Percentiles rank a stretch among this genome's conserved stretches.
Conservation (phyloP, 2,888 invertebrate genomes). For the Crossocerus cetratus region DNA sequence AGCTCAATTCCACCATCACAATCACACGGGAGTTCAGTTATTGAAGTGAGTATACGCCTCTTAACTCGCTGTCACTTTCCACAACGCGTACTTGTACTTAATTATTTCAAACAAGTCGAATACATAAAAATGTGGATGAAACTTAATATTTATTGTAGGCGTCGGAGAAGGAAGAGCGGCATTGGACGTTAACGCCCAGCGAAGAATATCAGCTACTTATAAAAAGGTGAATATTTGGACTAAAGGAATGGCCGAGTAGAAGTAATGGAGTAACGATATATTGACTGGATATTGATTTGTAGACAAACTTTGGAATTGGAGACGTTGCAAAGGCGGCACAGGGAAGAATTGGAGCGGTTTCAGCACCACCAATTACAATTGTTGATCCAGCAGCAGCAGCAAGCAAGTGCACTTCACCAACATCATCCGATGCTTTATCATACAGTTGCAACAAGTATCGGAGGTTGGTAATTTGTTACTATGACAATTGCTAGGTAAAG, state of each 20-base stretch:
- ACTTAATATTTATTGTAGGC: constrained; percentile 5
- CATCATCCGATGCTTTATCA: constrained; percentile 74
- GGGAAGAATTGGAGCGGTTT: constrained; percentile 74
- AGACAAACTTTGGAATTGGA: constrained; percentile 78
- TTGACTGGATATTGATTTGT: not conserved
- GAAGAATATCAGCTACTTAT: constrained; percentile 75
- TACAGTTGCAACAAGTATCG: constrained; percentile 66
- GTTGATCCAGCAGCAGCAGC: constrained; percentile 74
- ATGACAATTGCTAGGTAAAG: too few species aligned
- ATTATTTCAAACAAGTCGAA: too few species aligned
- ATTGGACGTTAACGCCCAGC: constrained; percentile 70
- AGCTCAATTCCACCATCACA: constrained; percentile 69
- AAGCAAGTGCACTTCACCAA: constrained; percentile 73
- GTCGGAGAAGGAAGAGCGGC: constrained; percentile 70
- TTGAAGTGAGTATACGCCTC: constrained; percentile 63
- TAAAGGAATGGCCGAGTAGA: not conserved
- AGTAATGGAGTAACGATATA: not conserved
- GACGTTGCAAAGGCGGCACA: constrained; percentile 76
- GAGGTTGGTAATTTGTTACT: constrained; percentile 61
- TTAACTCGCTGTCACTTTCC: too few species aligned
- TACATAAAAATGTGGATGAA: too few species aligned
- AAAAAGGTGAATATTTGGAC: constrained; percentile 64
- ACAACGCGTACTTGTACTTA: too few species aligned
- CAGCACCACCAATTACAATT: constrained; percentile 74
- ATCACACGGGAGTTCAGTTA: constrained; percentile 45